Base-by-base conservation (phyloP, 1,140 invertebrate species). In the Teleogryllus occipitalis region DNA sequence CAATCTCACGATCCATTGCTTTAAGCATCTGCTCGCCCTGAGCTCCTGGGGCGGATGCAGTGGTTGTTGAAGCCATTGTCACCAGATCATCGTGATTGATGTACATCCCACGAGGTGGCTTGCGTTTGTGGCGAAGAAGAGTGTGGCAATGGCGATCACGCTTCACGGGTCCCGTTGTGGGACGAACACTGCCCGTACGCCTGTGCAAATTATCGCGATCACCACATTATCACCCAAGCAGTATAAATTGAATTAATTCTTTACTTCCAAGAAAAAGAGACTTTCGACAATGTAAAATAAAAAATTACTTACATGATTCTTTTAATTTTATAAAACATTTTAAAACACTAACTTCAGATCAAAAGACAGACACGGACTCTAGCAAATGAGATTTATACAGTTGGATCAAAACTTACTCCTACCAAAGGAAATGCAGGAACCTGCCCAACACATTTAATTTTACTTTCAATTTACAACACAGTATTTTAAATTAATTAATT, bases 1-100 rank as follows among this genome's bases (percentile, higher is more conserved):
- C 92, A 85, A 98, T 92, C 89, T 98, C 96, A 83, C 95, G 91
- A 87, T 98, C 97, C 89, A 98, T 93, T 82, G 93, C 92, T 88
- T 94, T 93, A 81, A 98, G 90, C 86, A 97, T 93, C 83, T 94
- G 91, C 83, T 95, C 94, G 83, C 92, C 92, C 86, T 94, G 93
- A 84, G 90, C 91, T 82, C 89, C 87, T 81, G 88, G 87, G 47
- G 83, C 84, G 86, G 85, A 46, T 48, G 86, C 89, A 88, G 46
- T 90, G 88, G 83, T 91, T 87, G 84, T 89, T 85, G 91, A 91
- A 54, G 96, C 96, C 88, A 98, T 92, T 76, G 94, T 91, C 80
- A 95, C 91, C 83, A 98, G 90, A 89, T 98, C 97, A 86, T 98
- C 97, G 86, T 98, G 94, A 89, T 97, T 97, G 85, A 99, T 94